phyloP scores from a whole-genome alignment of 2,888 invertebrate genomes.

The Polylopha cassiicola region DNA sequence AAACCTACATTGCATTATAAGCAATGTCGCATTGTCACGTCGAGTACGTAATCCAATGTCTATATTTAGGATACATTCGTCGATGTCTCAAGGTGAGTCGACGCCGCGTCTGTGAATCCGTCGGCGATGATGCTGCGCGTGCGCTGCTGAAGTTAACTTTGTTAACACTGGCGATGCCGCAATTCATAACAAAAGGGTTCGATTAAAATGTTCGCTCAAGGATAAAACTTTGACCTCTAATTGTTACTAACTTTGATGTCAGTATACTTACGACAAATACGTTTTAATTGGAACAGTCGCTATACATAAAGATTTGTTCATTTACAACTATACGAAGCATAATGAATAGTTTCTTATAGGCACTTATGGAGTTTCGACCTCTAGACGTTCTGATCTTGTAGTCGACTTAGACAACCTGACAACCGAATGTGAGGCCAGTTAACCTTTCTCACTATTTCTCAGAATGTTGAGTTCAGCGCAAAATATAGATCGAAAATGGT shows the following conservation, averaged over 20 bases:
- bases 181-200: no score
- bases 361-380: conserved; percentile 7
- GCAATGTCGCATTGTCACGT: conserved; percentile 33
- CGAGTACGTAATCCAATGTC: conserved; percentile 36
- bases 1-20: conserved; percentile 25
- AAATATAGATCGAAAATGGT: conserved; percentile 53
- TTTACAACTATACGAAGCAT: no score
- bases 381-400: conserved; percentile 11
- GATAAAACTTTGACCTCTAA: no score
- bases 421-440: conserved; percentile 20
- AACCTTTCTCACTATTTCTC: conserved; percentile 35
- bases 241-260: no score
- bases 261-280: background rate
- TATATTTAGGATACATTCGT: conserved; percentile 40
- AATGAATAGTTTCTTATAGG: conserved; percentile 4
- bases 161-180: no score
- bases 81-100: conserved; percentile 44
- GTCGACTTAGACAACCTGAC: conserved; percentile 14
- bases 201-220: no score
- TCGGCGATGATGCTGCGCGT: background rate
- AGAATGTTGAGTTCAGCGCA: conserved; percentile 49
- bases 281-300: background rate
- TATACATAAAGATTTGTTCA: no score
- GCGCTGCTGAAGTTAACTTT: no score
- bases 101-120: conserved; percentile 22